Base-by-base conservation (phyloP, 35 echinoderm and acorn worm genomes). In the Holothuria glaberrima region DNA sequence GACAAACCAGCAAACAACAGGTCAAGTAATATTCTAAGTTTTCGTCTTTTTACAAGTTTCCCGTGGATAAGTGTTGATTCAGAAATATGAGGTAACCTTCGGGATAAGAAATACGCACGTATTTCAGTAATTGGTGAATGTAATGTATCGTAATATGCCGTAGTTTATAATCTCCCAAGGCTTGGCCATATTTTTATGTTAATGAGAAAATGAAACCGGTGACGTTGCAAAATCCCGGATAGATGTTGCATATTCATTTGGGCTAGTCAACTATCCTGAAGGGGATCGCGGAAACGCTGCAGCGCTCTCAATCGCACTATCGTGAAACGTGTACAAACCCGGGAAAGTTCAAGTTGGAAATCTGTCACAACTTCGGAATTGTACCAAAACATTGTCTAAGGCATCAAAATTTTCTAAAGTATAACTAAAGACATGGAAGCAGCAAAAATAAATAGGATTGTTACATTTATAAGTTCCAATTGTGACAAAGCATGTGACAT, bases 81-180 rank as follows among this genome's bases (percentile, higher is more conserved):
- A 87, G 17, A 87, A n/a, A 32, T 52, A 67, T 71, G 85, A 87
- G 85, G 85, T 87, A 87, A 87, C 85, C 30, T 70, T 35, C 67
- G 85, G 66, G 35, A 87, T 87, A 87, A 87, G 85, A 87, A 71
- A 87, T 87, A 87, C 85, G 85, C 85, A 70, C 60, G 85, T 87
- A 87, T 87, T 70, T 65, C 64, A 87, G 18, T 69, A 46, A 87
- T 36, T 46, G 6, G 82, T 87, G 66, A 30, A 22, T 60, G 54
- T 22, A 84, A 84, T 35, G 52, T 63, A 56, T 84, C 54, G 59
- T 61, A 63, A 84, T 54, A 54, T 33, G 30, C 46, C 32, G 35
- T 82, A 59, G 80, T 84, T 58, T 33, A 56, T 84, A 58, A 20
- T 21, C 57, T 84, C 59, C 80, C 59, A 27, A 29, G 26, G 28